Conservation (phyloP, 2,888 invertebrate species). For the Hyppa rectilinea region DNA sequence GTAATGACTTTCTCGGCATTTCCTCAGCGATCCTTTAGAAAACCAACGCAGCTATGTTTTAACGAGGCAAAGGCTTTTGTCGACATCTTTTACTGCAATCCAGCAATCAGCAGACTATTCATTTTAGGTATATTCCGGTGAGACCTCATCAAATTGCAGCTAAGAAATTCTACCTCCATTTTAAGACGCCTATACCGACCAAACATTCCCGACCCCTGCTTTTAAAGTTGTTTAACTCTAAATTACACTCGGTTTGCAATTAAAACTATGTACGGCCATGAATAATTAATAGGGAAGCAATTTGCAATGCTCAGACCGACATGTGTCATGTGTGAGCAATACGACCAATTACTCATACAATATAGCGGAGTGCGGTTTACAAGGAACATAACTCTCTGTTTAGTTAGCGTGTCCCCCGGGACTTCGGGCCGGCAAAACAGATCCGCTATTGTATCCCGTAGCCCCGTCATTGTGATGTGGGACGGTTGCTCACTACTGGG, state of each 20-base stretch:
- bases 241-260: conserved; percentile 47
- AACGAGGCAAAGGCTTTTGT: conserved; percentile 68
- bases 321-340: conserved; percentile 67
- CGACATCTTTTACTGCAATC: conserved; percentile 65
- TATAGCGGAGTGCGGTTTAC: conserved; percentile 61
- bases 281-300: conserved; percentile 70
- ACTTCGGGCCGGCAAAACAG: conserved; percentile 49
- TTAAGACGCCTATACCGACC: conserved; percentile 7
- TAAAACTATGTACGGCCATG: conserved; percentile 47
- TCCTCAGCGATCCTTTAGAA: conserved; percentile 42
- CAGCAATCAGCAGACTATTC: conserved; percentile 76
- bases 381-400: conserved; percentile 63
- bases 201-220: conserved; percentile 1
- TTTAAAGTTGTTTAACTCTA: conserved; percentile 31
- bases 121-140: conserved; percentile 59
- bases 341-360: conserved; percentile 70
- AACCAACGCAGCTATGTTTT: conserved; percentile 54
- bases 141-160: conserved; percentile 41
- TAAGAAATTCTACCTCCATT: conserved; percentile 39
- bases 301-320: conserved; percentile 66
- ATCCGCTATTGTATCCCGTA: conserved; percentile 63
- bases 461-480: conserved; percentile 54
- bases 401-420: conserved; percentile 51
- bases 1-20: conserved; percentile 41
- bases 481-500: conserved; percentile 42